Evolutionary conservation across 1,140 invertebrate species (phyloP).

Genomic region (Adoxophyes honmai): DNA sequence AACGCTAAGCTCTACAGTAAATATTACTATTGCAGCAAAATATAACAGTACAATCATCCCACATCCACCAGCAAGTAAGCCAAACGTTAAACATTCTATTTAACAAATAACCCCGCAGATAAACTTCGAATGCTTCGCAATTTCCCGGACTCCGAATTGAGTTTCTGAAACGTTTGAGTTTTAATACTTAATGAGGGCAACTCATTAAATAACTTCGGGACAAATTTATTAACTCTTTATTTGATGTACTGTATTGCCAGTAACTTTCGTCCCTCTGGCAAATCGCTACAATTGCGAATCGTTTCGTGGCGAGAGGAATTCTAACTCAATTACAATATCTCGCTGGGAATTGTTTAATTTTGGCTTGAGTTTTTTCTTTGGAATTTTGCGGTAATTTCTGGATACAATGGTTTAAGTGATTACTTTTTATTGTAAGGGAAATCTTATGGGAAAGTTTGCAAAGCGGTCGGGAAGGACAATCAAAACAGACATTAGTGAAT

Average conservation of each 20-base stretch:
- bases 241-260: slow-evolving; percentile 4
- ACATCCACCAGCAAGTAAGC: background rate
- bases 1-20: too few relatives aligned
- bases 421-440: too few relatives aligned
- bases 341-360: too few relatives aligned
- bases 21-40: too few relatives aligned
- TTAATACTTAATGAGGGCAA: slow-evolving; percentile 12
- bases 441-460: too few relatives aligned
- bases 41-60: too few relatives aligned
- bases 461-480: too few relatives aligned
- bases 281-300: background rate
- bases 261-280: background rate
- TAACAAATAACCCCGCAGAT: slow-evolving; percentile 6
- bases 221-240: slow-evolving; percentile 10
- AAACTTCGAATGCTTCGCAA: background rate
- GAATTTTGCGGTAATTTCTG: too few relatives aligned
- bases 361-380: too few relatives aligned
- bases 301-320: background rate
- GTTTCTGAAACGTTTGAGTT: slow-evolving; percentile 11
- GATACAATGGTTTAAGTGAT: too few relatives aligned
- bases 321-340: too few relatives aligned
- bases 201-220: slow-evolving; percentile 6
- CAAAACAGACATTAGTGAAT: too few relatives aligned
- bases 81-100: background rate
- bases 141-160: slow-evolving; percentile 7